These are phyloP conservation scores for Venusia cambrica DNA, from an alignment of 2,888 invertebrate species.

Conservation along the genomic window DNA sequence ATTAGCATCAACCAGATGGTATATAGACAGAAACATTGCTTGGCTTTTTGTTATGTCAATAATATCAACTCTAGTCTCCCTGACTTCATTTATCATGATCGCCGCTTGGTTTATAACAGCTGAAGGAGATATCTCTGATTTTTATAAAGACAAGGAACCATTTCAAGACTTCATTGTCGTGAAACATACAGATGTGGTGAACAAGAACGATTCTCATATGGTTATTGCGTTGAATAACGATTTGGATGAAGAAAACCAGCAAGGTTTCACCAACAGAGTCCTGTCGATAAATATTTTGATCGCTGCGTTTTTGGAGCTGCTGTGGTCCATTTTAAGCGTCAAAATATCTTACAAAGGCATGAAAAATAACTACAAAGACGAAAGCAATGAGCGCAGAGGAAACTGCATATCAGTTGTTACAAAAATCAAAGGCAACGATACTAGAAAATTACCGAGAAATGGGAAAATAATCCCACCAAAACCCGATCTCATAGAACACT, in stretches of 20 bases:
- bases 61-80: slow-evolving; percentile 75
- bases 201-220: slow-evolving; percentile 63
- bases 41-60: slow-evolving; percentile 81
- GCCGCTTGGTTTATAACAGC: slow-evolving; percentile 65
- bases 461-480: slow-evolving; percentile 65
- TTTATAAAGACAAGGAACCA: slow-evolving; percentile 65
- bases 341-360: slow-evolving; percentile 83
- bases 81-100: slow-evolving; percentile 62
- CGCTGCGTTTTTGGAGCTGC: slow-evolving; percentile 77
- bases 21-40: slow-evolving; percentile 83
- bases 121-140: slow-evolving; percentile 57
- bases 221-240: slow-evolving; percentile 51
- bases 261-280: slow-evolving; percentile 65
- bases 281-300: slow-evolving; percentile 82
- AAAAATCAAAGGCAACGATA: slow-evolving; percentile 77
- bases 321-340: slow-evolving; percentile 82
- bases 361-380: slow-evolving; percentile 81
- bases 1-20: slow-evolving; percentile 84
- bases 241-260: slow-evolving; percentile 39
- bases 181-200: slow-evolving; percentile 57
- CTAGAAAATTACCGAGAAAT: slow-evolving; percentile 58
- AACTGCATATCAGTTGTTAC: slow-evolving; percentile 78
- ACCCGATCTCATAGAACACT: slow-evolving; percentile 78
- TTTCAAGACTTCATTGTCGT: slow-evolving; percentile 61
- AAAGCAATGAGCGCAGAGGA: slow-evolving; percentile 63